A percentile compares a stretch with the other conserved stretches of the same genome.
phyloP scores from a whole-genome alignment of 30 jellyfish, hydroid and myxozoan species.

The Turritopsis rubra region DNA sequence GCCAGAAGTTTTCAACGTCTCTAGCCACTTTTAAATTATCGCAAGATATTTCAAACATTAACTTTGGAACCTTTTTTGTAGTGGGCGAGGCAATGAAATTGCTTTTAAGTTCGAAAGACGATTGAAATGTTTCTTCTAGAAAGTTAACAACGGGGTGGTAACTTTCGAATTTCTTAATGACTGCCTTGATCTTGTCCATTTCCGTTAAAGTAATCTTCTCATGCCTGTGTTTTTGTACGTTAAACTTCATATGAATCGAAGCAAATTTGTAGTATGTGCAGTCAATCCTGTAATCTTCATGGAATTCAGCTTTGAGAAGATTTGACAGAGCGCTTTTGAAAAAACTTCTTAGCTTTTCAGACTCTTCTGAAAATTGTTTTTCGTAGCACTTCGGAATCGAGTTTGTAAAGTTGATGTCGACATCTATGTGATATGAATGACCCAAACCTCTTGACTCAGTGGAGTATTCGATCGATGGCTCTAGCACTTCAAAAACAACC shows the following conservation, averaged over 20 bases:
- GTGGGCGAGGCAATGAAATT: not conserved
- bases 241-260: not conserved
- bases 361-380: conserved; percentile 3
- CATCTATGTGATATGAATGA: not conserved
- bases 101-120: not conserved
- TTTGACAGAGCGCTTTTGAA: not conserved
- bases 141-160: not conserved
- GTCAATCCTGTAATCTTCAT: not conserved
- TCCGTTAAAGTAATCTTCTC: not conserved
- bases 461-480: not conserved
- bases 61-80: not conserved
- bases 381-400: conserved; percentile 4
- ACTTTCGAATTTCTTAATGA: not conserved
- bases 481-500: not conserved
- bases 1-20: not conserved
- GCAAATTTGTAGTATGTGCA: not conserved
- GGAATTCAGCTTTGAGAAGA: not conserved
- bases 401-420: not conserved
- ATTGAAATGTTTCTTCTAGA: not conserved
- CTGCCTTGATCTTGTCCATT: not conserved
- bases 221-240: not conserved
- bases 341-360: not conserved
- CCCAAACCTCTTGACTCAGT: not conserved
- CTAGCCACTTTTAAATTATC: not conserved
- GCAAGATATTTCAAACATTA: not conserved